phyloP scores from a whole-genome alignment of 1,140 invertebrate species.

The Drosophila jambulina region DNA sequence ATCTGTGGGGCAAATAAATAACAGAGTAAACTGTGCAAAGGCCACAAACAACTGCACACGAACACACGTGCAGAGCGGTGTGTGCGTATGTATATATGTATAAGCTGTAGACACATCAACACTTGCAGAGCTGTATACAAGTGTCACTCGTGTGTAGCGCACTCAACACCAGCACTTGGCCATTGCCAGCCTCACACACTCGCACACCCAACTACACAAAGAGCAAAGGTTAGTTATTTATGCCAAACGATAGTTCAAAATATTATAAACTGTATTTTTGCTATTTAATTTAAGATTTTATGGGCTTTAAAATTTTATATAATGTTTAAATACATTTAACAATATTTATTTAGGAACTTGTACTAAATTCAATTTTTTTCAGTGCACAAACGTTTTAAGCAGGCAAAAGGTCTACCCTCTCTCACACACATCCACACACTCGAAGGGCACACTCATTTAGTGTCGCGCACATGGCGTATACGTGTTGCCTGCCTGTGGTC shows the following conservation, averaged over 20 bases:
- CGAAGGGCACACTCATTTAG: constrained; percentile 23
- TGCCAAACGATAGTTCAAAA: background rate
- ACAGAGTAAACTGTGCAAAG: constrained; percentile 63
- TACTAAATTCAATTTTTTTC: background rate
- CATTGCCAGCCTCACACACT: constrained; percentile 72
- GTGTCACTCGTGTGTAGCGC: constrained; percentile 81
- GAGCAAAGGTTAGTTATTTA: background rate
- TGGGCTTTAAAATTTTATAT: no score
- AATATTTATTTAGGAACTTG: background rate
- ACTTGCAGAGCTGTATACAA: constrained; percentile 63
- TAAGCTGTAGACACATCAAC: constrained; percentile 37
- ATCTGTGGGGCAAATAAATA: constrained; percentile 80
- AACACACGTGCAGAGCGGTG: constrained; percentile 3
- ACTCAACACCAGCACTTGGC: constrained; percentile 76
- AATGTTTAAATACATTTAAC: background rate
- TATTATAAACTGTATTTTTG: background rate
- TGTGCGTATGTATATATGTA: background rate
- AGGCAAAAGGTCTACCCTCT: constrained; percentile 47
- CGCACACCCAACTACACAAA: constrained; percentile 16
- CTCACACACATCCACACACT: constrained; percentile 11
- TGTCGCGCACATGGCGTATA: constrained; percentile 54
- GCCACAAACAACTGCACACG: constrained; percentile 40
- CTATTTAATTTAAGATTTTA: background rate
- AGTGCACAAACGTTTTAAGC: constrained; percentile 16
- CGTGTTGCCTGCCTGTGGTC: constrained; percentile 52